phyloP scores from a whole-genome alignment of 2,797 vertebrate species.

The Notolabrus celidotus region DNA sequence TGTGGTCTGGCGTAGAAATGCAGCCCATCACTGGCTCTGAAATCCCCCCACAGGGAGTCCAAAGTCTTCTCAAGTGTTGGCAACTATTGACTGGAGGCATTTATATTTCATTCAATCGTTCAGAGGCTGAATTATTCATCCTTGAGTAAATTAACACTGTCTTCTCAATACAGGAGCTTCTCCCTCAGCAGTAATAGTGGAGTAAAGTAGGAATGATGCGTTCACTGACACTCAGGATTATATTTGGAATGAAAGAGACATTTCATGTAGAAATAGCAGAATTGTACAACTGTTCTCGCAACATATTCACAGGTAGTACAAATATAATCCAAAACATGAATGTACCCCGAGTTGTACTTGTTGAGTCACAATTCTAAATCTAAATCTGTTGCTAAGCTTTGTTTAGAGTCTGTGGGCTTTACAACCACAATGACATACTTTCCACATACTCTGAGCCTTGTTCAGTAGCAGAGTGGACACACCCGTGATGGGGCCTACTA shows the following conservation, averaged over 20 bases:
- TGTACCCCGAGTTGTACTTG: neutral
- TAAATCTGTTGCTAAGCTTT: conserved; percentile 43
- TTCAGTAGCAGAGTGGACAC: conserved; percentile 14
- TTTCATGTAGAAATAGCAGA: no score
- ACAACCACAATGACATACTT: conserved; percentile 32
- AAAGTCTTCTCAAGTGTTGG: conserved; percentile 75
- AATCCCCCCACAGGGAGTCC: conserved; percentile 72
- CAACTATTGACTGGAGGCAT: conserved; percentile 77
- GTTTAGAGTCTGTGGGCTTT: conserved; percentile 33
- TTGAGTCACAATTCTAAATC: conserved; percentile 59
- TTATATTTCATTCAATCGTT: conserved; percentile 82
- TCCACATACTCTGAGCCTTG: conserved; percentile 25
- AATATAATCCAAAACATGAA: conserved; percentile 6
- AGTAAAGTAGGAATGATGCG: conserved; percentile 12
- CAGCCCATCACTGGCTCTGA: conserved; percentile 49
- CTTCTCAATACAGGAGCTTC: conserved; percentile 63
- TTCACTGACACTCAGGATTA: neutral
- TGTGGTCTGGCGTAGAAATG: conserved; percentile 60
- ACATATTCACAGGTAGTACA: conserved; percentile 3
- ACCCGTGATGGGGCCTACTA: conserved; percentile 13
- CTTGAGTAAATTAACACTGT: conserved; percentile 80
- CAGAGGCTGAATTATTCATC: conserved; percentile 84
- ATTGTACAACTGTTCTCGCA: conserved; percentile 2
- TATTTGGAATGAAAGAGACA: conserved; percentile 8
- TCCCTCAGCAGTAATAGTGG: conserved; percentile 36